phyloP scores from a whole-genome alignment of 2,113 vertebrate species.

The Epinephelus fuscoguttatus region DNA sequence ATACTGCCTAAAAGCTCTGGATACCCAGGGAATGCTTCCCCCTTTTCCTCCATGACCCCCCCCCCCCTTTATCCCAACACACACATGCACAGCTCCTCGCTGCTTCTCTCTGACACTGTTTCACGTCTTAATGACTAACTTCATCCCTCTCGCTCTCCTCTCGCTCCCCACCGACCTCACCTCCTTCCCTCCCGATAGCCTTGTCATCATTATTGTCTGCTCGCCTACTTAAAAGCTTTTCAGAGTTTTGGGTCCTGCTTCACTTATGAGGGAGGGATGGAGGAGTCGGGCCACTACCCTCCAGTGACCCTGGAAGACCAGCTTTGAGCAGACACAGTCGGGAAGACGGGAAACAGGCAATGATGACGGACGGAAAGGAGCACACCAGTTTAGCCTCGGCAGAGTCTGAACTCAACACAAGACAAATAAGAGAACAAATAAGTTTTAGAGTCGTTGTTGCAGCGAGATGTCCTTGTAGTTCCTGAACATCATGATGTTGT shows the following conservation, averaged over 20 bases:
- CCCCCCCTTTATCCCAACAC: conserved; percentile 8
- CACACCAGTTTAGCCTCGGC: background rate
- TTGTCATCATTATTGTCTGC: conserved; percentile 61
- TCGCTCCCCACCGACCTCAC: conserved; percentile 38
- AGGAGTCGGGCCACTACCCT: conserved; percentile 34
- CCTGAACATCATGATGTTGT: background rate
- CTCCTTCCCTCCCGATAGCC: conserved; percentile 60
- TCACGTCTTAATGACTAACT: conserved; percentile 66
- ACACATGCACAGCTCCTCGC: conserved; percentile 38
- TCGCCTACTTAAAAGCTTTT: conserved; percentile 77
- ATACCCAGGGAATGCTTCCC: conserved; percentile 52
- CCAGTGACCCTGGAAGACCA: conserved; percentile 33
- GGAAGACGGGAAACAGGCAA: background rate
- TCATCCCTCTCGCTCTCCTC: conserved; percentile 38
- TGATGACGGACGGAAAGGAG: background rate
- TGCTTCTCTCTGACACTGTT: conserved; percentile 7
- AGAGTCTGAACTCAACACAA: conserved; percentile 2
- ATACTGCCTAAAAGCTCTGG: conserved; percentile 74
- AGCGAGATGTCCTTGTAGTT: background rate
- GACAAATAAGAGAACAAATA: background rate
- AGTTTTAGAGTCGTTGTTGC: background rate
- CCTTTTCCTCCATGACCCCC: conserved; percentile 43
- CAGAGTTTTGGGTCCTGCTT: conserved; percentile 62
- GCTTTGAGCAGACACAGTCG: background rate
- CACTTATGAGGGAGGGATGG: conserved; percentile 56